Base-by-base conservation (phyloP, 2,888 invertebrate species). In the Mantis religiosa region DNA sequence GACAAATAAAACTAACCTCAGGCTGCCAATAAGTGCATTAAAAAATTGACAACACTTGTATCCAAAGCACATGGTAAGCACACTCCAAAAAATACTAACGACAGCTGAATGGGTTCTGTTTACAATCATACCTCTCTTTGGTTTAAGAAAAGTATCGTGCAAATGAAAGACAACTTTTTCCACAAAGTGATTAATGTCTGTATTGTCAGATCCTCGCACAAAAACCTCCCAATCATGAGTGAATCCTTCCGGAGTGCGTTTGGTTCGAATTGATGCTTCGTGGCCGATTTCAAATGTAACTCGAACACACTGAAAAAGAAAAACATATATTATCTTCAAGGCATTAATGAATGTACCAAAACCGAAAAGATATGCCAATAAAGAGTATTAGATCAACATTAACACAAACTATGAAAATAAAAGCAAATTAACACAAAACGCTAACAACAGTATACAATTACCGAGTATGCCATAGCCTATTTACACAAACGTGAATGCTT, bases 201-300 rank as follows among this genome's bases (percentile, higher is more conserved):
- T 96, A 91, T 97, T 96, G 92, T 98, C 98, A 91, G 96, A 95
- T 88, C 98, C 98, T 92, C 97, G 95, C 30, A 99, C 98, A 94
- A 97, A 99, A 88, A 99, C 96, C 93, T 98, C 97, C 99, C 99
- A 99, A 93, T 99, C 99, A 94, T 99, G 99, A 91, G 99, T 99
- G 93, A 97, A 98, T 85, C 98, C 98, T 93, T 98, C 97, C 30
- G 96, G 95, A 25, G 98, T 98, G 91, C 96, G 95, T 93, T 97
- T 97, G 88, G 96, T 95, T 92, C 97, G 96, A 91, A 98, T 93
- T 90, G 96, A 95, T 91, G 99, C 98, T 93, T 96, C 96, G 94
- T 99, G 99, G 91, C 99, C 99, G 93, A 98, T 97, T 94, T 98
- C 98, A 92, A 99, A 96, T 93, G 96, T 96, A 91, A 98, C 97